These are phyloP conservation scores for Albula glossodonta DNA, from an alignment of 2,113 vertebrate genomes.

Conservation along the genomic window DNA sequence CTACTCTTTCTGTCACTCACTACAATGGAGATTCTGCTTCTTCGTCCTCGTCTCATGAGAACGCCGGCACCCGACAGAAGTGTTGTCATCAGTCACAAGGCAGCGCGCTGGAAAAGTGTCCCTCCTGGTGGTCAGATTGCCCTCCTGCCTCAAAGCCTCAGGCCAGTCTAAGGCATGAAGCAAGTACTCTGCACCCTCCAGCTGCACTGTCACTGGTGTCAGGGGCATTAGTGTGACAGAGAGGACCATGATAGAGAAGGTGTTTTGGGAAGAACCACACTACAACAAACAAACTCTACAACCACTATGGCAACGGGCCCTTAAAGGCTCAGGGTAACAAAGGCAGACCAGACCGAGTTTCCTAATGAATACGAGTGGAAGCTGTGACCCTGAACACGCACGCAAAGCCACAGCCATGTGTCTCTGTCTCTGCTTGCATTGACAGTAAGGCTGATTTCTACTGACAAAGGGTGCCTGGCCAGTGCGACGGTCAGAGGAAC, in stretches of 20 bases:
- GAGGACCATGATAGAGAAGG: not conserved
- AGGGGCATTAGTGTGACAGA: not conserved
- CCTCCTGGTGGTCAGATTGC: not conserved
- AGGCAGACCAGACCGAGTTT: not conserved
- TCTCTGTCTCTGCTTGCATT: not conserved
- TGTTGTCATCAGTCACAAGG: not conserved
- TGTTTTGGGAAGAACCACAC: not conserved
- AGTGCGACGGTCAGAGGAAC: not conserved
- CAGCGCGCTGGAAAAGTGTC: not conserved
- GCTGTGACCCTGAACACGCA: not conserved
- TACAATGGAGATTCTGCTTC: not conserved
- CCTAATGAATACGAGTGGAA: too few relatives aligned
- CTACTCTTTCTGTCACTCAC: not conserved
- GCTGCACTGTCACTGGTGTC: not conserved
- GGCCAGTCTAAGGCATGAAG: not conserved
- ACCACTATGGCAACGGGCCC: not conserved
- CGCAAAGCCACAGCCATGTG: not conserved
- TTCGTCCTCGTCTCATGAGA: not conserved
- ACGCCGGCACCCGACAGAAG: not conserved
- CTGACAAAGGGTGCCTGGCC: not conserved
- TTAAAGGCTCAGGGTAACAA: not conserved
- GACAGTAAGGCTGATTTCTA: not conserved
- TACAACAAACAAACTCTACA: not conserved
- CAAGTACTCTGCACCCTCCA: not conserved
- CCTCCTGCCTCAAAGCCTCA: not conserved